Conservation (phyloP, 2,797 vertebrate genomes). For the Melanotaenia boesemani region DNA sequence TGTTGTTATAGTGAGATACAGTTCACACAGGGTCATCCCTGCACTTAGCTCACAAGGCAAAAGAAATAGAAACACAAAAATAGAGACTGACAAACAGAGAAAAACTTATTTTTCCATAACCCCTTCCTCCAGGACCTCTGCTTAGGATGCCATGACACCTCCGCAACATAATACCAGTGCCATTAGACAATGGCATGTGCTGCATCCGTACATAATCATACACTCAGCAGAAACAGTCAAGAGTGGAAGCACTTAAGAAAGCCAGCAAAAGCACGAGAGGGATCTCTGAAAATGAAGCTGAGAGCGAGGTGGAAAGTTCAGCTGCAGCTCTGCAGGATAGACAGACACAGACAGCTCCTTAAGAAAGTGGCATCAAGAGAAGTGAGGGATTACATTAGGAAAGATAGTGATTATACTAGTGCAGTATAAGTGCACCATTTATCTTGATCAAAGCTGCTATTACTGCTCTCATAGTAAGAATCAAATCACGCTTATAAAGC, state of each 20-base stretch:
- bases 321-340: constrained; percentile 26
- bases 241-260: constrained; percentile 53
- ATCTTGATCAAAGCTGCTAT: constrained; percentile 69
- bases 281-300: constrained; percentile 49
- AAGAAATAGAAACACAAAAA: constrained; percentile 13
- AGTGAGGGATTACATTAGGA: constrained; percentile 62
- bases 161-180: not conserved
- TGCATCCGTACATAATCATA: not conserved
- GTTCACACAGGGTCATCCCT: constrained; percentile 50
- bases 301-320: constrained; percentile 59
- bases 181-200: constrained; percentile 20
- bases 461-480: constrained; percentile 50
- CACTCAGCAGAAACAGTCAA: constrained; percentile 21
- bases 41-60: constrained; percentile 31
- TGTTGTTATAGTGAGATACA: constrained; percentile 42
- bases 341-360: constrained; percentile 42
- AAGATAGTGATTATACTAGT: constrained; percentile 55
- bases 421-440: constrained; percentile 58
- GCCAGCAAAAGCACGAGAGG: constrained; percentile 23
- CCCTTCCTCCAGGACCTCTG: constrained; percentile 11
- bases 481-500: constrained; percentile 51
- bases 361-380: constrained; percentile 54
- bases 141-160: constrained; percentile 13
- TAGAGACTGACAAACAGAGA: constrained; percentile 9
- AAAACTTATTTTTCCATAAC: constrained; percentile 40